Percentiles rank a stretch among this genome's conserved stretches.
These are phyloP conservation scores for Heliocidaris tuberculata DNA, from an alignment of 35 echinoderm and acorn worm genomes.

Conservation along the genomic window DNA sequence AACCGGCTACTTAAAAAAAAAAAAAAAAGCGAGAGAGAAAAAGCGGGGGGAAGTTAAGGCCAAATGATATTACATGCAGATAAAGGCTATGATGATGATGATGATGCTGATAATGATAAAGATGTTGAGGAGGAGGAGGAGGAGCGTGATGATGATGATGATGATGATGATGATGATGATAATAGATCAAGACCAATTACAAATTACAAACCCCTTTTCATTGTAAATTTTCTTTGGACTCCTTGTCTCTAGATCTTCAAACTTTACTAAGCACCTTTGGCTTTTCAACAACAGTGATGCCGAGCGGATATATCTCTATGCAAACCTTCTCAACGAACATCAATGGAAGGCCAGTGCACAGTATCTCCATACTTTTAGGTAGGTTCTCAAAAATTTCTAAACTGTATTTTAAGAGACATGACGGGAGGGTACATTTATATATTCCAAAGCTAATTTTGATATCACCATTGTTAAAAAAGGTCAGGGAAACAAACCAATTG, in stretches of 20 bases:
- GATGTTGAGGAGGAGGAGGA: no score
- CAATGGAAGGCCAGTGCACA: neutral
- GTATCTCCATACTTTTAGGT: neutral
- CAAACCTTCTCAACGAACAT: neutral
- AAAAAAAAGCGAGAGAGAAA: no score
- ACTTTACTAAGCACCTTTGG: conserved; percentile 3
- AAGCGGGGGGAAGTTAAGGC: no score
- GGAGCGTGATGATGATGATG: neutral
- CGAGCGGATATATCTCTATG: conserved; percentile 25
- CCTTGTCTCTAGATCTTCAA: neutral
- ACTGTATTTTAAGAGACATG: no score
- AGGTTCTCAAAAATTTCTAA: neutral
- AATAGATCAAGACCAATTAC: neutral
- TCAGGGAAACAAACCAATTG: no score
- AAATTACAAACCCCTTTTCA: neutral
- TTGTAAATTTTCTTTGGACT: neutral
- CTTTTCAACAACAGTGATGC: conserved; percentile 28
- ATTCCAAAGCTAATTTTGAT: no score
- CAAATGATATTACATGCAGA: no score
- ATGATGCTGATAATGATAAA: neutral
- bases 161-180: neutral
- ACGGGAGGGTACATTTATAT: no score
- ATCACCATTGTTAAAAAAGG: no score
- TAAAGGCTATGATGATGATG: neutral
- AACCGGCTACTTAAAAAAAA: no score